Evolutionary conservation across 2,888 invertebrate genomes (phyloP), one percentile per base, ranked within the genome.

Genomic region (Beris morrisii): DNA sequence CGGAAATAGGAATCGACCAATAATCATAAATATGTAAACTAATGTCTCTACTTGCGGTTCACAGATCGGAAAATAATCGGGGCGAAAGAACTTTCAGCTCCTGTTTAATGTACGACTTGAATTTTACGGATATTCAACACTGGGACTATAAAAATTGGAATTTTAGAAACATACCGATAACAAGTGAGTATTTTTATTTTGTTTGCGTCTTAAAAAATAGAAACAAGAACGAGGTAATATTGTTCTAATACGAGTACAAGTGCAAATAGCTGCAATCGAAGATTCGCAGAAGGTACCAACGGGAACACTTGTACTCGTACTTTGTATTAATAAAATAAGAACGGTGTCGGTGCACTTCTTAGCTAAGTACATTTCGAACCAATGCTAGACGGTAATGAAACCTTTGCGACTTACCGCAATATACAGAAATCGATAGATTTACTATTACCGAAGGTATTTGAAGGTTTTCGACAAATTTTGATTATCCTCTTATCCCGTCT

Each of bases 91-190:
- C 75, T n/a, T 76, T 74, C 61, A 83, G 82, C 73, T 77, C 74
- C 71, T 84, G 84, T 70, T 75, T 76, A 71, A 83, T 83, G 82
- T 84, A 79, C 72, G 80, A 82, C 71, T 70, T 73, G 65, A 79
- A 78, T 70, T 79, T 77, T 66, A 75, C 77, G 31, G 52, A 64
- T 31, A 44, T 64, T 15, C 59, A 67, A 32, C 44, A 58, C 28
- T 68, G 59, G 70, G 67, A 68, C 55, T 66, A 67, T 57, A 64
- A 67, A 54, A 68, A 54, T 44, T 68, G 64, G 65, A 69, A 70
- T 59, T 67, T 59, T 48, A 69, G 61, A 46, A 32, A 28, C 12
- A n/a, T 44, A 11, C 45, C 44, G 31, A 45, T 13, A 45, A 64
- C 22, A 45, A 30, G 64, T 64, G 30, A 45, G 43, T 64, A 12